Evolutionary conservation across 2,113 vertebrate species (phyloP).

Genomic region (Clarias magur): DNA sequence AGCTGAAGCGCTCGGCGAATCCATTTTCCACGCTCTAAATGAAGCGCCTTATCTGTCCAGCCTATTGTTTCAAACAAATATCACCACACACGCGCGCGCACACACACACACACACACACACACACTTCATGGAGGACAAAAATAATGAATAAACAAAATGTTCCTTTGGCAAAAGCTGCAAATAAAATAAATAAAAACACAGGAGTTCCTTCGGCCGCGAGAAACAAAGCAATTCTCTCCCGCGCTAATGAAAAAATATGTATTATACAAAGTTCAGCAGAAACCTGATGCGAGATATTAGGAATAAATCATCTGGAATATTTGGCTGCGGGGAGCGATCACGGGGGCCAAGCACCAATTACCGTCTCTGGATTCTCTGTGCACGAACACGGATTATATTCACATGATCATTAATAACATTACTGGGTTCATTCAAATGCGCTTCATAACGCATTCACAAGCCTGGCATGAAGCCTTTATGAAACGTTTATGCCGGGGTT

Average conservation of each 20-base stretch:
- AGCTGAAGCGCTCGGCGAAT: constrained; percentile 31
- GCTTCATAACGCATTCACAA: no score
- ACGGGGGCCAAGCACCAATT: not conserved
- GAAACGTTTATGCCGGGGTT: no score
- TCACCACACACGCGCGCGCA: not conserved
- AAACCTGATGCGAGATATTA: not conserved
- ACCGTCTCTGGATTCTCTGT: not conserved
- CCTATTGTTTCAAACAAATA: constrained; percentile 11
- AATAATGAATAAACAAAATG: not conserved
- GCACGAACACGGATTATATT: not conserved
- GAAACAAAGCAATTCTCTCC: not conserved
- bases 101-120: not conserved
- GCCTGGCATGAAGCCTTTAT: no score
- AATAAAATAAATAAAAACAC: constrained; percentile 8
- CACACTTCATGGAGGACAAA: not conserved
- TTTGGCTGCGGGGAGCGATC: not conserved
- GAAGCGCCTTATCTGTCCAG: constrained; percentile 34
- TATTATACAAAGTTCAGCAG: not conserved
- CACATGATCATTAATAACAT: no score
- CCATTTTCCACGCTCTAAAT: constrained; percentile 33
- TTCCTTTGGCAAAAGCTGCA: not conserved
- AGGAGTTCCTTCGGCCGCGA: not conserved
- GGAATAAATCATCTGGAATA: not conserved
- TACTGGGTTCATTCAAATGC: no score
- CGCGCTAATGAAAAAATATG: not conserved